A percentile compares a stretch with the other conserved stretches of the same genome.
phyloP scores from a whole-genome alignment of 2,797 vertebrate genomes.

The Basileuterus tristriatus region DNA sequence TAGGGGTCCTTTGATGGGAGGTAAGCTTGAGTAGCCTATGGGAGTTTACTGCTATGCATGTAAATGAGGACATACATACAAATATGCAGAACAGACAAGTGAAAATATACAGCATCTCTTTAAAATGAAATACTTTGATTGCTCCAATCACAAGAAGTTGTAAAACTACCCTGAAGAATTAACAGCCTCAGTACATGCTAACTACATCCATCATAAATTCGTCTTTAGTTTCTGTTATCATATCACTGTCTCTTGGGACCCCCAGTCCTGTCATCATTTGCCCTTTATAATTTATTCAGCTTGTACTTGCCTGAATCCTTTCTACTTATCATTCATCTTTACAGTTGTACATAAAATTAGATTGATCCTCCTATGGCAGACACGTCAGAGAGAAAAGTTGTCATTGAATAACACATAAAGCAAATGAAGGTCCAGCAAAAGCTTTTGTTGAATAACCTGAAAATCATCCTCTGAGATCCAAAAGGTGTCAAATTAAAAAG shows the following conservation, averaged over 20 bases:
- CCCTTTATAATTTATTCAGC: slow-evolving; percentile 86
- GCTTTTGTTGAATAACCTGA: slow-evolving; percentile 27
- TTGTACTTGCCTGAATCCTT: slow-evolving; percentile 78
- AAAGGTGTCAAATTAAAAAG: neutral
- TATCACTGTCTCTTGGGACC: slow-evolving; percentile 77
- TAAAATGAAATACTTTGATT: slow-evolving; percentile 75
- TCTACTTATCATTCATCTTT: slow-evolving; percentile 84
- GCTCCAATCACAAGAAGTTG: slow-evolving; percentile 73
- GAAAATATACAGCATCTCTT: slow-evolving; percentile 69
- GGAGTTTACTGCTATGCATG: slow-evolving; percentile 23
- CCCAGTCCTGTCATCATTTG: slow-evolving; percentile 80
- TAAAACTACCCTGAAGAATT: slow-evolving; percentile 78
- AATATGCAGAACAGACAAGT: slow-evolving; percentile 49
- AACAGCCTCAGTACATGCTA: slow-evolving; percentile 74
- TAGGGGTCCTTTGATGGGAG: slow-evolving; percentile 19
- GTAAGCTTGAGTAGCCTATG: slow-evolving; percentile 33
- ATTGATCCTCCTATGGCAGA: slow-evolving; percentile 72
- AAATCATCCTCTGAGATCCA: slow-evolving; percentile 10
- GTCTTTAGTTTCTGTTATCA: slow-evolving; percentile 80
- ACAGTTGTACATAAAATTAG: slow-evolving; percentile 83
- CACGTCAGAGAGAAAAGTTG: slow-evolving; percentile 66
- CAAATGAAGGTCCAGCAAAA: slow-evolving; percentile 43
- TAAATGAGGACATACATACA: slow-evolving; percentile 49
- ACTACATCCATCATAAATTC: slow-evolving; percentile 81
- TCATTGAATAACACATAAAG: slow-evolving; percentile 66